These are phyloP conservation scores for Perdita meconis DNA, from an alignment of 2,888 invertebrate genomes.

Conservation along the genomic window DNA sequence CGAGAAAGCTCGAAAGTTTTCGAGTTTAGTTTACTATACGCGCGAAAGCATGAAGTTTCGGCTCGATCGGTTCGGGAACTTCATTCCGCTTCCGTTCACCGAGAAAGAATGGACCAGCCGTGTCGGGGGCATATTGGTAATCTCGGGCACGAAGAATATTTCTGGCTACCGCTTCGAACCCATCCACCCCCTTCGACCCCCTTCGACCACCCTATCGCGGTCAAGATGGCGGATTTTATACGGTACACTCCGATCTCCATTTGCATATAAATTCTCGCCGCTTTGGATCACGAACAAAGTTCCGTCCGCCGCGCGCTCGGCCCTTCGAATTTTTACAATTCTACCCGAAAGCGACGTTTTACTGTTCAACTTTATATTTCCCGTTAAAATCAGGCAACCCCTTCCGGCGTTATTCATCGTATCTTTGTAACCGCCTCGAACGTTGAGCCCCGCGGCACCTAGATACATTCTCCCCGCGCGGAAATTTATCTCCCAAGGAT, in stretches of 20 bases:
- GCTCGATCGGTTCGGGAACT: slow-evolving; percentile 54
- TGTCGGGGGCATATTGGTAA: slow-evolving; percentile 78
- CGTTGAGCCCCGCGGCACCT: too few species aligned
- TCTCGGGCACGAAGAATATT: slow-evolving; percentile 77
- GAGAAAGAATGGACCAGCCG: slow-evolving; percentile 66
- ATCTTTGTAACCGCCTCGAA: too few species aligned
- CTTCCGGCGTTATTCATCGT: too few species aligned
- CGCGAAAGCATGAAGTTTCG: slow-evolving; percentile 58
- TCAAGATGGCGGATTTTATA: slow-evolving; percentile 75
- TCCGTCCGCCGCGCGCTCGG: neutral
- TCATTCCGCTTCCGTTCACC: slow-evolving; percentile 54
- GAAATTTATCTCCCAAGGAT: neutral
- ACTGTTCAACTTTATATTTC: neutral
- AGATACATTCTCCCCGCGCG: too few species aligned
- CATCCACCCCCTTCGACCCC: slow-evolving; percentile 18
- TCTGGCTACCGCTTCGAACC: slow-evolving; percentile 54
- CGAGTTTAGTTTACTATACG: slow-evolving; percentile 6
- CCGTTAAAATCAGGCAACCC: neutral
- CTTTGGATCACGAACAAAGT: slow-evolving; percentile 20
- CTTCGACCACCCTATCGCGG: slow-evolving; percentile 74
- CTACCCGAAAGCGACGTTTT: neutral
- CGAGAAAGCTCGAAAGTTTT: slow-evolving; percentile 44
- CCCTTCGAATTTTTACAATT: neutral
- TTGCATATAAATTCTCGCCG: slow-evolving; percentile 77
- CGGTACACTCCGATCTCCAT: slow-evolving; percentile 54